Evolutionary conservation across 2,797 vertebrate species (phyloP), one percentile per base, ranked within the genome.

Genomic region (Ammospiza maritima): DNA sequence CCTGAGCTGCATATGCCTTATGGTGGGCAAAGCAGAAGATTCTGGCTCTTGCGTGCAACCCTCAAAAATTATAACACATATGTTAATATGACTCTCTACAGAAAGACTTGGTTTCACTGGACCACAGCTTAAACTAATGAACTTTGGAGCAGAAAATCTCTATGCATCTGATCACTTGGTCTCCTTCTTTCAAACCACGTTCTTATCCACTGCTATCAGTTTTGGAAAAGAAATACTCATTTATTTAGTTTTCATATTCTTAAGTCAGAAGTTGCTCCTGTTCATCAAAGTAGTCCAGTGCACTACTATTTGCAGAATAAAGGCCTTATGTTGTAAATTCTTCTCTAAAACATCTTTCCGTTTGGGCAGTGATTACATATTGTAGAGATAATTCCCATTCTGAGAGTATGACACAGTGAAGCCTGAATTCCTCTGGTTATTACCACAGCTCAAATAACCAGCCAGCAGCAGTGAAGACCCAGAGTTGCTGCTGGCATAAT

Each of bases 351-450:
- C 20, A 26, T 44, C 16, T 50, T 67, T 62, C 20, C 8, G 10
- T 73, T 61, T 50, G 34, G 40, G 13, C 22, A 72, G 16, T 47
- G 73, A 53, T 85, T 85, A 48, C 26, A 22, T 48, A 65, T 45
- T 29, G 27, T 30, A 56, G 42, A 57, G 42, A 44, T 79, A 85
- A 76, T 95, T 89, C 62, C 69, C 42, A 40, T 81, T 89, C 79
- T 81, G 73, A 90, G 54, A 62, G 18, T 47, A 45, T 54, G 50
- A 80, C 82, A 69, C 50, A 77, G n/a, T 16, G 32, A 48, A 91
- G 51, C 21, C 51, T 80, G 84, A 66, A 91, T 86, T 91, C 74
- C 53, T 90, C 40, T 78, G 83, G 70, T 78, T 80, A 73, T 84
- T 86, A 73, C 56, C 40, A 65, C 36, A 56, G 7, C 22, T 25